Conservation (phyloP, 2,113 vertebrate species). For the Dinomys branickii region DNA sequence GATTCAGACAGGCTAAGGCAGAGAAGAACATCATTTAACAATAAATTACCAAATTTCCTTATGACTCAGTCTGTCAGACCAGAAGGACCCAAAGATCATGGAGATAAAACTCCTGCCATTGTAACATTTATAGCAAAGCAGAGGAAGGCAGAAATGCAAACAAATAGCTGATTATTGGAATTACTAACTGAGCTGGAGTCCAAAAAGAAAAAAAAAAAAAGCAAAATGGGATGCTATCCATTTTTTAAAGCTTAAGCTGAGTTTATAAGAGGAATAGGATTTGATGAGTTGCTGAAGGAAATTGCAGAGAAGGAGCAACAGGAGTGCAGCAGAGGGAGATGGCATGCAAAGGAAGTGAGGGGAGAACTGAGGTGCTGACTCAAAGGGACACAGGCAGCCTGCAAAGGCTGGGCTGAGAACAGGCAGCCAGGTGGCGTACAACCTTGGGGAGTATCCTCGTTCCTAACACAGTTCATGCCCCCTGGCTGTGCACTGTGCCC, state of each 20-base stretch:
- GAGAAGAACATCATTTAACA: not conserved
- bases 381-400: not conserved
- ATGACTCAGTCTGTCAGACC: not conserved
- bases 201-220: too few relatives aligned
- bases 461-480: fast-evolving
- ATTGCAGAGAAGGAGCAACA: not conserved
- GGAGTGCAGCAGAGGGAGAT: not conserved
- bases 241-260: not conserved
- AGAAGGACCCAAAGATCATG: not conserved
- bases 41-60: not conserved
- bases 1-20: not conserved
- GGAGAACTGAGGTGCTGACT: not conserved
- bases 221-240: too few relatives aligned
- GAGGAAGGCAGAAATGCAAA: not conserved
- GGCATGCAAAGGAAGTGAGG: not conserved
- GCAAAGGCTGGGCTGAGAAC: too few relatives aligned
- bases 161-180: not conserved
- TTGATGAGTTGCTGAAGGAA: not conserved
- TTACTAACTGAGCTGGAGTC: not conserved
- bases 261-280: not conserved
- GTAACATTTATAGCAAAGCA: not conserved
- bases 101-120: not conserved
- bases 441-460: not conserved
- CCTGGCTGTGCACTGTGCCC: not conserved
- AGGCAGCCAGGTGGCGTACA: not conserved